phyloP scores from a whole-genome alignment of 2,113 vertebrate genomes.

The Dasyornis broadbenti region DNA sequence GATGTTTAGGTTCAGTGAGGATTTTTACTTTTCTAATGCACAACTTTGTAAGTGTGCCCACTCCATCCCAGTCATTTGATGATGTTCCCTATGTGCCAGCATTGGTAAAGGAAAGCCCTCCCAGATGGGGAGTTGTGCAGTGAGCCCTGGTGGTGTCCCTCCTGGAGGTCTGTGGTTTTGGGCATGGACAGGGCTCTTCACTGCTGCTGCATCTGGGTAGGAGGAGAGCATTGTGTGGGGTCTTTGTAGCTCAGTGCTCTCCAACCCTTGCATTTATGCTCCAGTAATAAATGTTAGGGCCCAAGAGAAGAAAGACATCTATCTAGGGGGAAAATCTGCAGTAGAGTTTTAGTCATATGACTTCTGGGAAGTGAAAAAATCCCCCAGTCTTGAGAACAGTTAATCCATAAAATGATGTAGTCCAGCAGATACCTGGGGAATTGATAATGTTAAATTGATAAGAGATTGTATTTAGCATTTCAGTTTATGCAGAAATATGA shows the following conservation, averaged over 20 bases:
- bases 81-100: rapidly evolving
- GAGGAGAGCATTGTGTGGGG: rapidly evolving
- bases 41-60: rapidly evolving
- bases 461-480: not conserved
- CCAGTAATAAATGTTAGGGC: not conserved
- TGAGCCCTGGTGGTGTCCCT: not conserved
- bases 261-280: not conserved
- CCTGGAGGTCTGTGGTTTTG: not conserved
- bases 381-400: not conserved
- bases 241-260: not conserved
- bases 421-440: not conserved
- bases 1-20: not conserved
- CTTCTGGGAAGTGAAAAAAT: not conserved
- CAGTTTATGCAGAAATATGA: not conserved
- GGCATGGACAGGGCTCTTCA: not conserved
- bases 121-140: rapidly evolving
- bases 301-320: not conserved
- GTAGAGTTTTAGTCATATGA: not conserved
- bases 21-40: not conserved
- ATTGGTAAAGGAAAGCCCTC: not conserved
- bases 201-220: not conserved
- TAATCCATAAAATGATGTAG: not conserved
- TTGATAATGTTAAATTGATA: not conserved
- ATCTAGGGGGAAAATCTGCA: not conserved
- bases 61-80: not conserved